Percentiles rank a stretch among this genome's conserved stretches.
Conservation (phyloP, 1,140 invertebrate genomes). For the Drosophila sechellia region DNA sequence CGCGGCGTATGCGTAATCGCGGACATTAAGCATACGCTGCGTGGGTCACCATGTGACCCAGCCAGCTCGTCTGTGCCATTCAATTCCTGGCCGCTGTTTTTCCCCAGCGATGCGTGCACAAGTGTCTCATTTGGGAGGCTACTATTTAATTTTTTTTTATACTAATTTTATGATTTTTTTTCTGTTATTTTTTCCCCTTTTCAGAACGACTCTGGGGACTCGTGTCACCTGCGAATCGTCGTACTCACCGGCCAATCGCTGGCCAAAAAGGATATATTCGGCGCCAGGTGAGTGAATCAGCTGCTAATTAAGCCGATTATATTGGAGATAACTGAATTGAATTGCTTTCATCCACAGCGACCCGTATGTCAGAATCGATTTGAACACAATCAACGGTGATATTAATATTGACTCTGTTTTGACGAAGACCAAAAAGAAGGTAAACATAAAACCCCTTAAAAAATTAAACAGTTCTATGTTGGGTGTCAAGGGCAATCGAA, state of each 20-base stretch:
- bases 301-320: not conserved
- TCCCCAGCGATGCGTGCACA: conserved; percentile 40
- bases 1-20: conserved; percentile 70
- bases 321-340: conserved; percentile 3
- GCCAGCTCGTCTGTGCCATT: conserved; percentile 13
- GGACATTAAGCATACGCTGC: conserved; percentile 64
- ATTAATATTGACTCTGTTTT: conserved; percentile 95
- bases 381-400: conserved; percentile 93
- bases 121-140: conserved; percentile 29
- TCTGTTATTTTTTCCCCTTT: conserved; percentile 3
- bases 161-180: conserved; percentile 38
- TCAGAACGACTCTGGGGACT: conserved; percentile 91
- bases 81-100: conserved; percentile 36
- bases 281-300: conserved; percentile 91
- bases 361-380: conserved; percentile 97
- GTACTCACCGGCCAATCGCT: conserved; percentile 95
- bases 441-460: conserved; percentile 78
- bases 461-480: conserved; percentile 10
- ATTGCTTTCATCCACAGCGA: conserved; percentile 88
- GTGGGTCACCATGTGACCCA: conserved; percentile 21
- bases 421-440: conserved; percentile 98
- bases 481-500: conserved; percentile 5
- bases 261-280: conserved; percentile 99
- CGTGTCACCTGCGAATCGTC: conserved; percentile 91
- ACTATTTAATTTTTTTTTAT: conserved; percentile 39